Base-by-base conservation (phyloP, 1,140 invertebrate genomes). In the Pseudomyrmex gracilis region DNA sequence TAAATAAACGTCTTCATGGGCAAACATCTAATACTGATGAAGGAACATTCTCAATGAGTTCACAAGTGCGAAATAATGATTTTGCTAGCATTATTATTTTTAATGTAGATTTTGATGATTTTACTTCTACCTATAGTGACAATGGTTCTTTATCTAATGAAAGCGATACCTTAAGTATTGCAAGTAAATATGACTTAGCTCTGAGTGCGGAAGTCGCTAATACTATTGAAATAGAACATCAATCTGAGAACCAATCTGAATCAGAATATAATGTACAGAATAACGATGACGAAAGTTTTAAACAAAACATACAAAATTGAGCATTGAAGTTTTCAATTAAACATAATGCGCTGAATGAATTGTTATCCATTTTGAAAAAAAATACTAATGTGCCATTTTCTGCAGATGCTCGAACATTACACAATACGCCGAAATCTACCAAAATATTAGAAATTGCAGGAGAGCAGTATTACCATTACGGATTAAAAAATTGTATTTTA, bases 331-430 rank as follows among this genome's bases (percentile, higher is more conserved):
- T 43, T 66, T 13, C 34, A 45, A 66, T 66, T 45, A 66, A 66
- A 66, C 63, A 66, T 45, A 66, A 66, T 66, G 63, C 34, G 5
- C 34, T 66, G 15, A 45, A 43, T n/a, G 15, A 66, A 15, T 66
- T 66, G 45, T 12, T 47, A 66, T 66, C 63, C 5, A 66, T 45
- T 66, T 45, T 66, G 63, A 34, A n/a, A 45, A 66, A 47, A 43
- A 43, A 47, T 66, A 66, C 2, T 9, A 66, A 47, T 66, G 17
- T 20, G 17, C 10, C 57, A 12, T 58, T 58, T 58, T 17, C 1
- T 58, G 20, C 57, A 58, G 57, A 58, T 22, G 57, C 57, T 58
- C n/a, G 20, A 58, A 58, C 57, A 20, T 58, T 58, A 17, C 57
- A 22, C 57, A 10, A 58, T 20, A 58, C 57, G 7, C 17, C 57